Percentiles rank a stretch among this genome's conserved stretches.
Conservation (phyloP, 2,113 vertebrate species). For the Ranitomeya imitator region DNA sequence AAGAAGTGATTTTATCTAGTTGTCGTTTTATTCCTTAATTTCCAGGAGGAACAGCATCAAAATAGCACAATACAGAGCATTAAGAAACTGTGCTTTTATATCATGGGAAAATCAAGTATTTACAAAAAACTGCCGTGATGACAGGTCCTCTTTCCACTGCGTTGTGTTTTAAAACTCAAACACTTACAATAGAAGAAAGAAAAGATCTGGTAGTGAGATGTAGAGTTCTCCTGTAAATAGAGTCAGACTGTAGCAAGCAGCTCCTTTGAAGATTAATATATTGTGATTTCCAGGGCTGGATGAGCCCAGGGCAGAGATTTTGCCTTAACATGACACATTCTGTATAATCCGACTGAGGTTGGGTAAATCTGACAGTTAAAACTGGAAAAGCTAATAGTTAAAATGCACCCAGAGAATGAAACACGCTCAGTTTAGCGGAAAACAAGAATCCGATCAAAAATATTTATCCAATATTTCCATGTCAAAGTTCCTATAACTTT, state of each 20-base stretch:
- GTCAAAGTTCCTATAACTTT: background rate
- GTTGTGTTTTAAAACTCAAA: background rate
- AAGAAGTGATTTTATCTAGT: too few relatives aligned
- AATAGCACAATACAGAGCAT: background rate
- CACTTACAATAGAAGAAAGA: background rate
- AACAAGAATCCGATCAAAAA: constrained; percentile 12
- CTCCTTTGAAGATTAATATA: constrained; percentile 54
- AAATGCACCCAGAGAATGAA: background rate
- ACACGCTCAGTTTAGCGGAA: background rate
- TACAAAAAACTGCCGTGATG: background rate
- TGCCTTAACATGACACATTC: constrained; percentile 42
- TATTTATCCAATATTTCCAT: background rate
- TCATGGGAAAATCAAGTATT: background rate
- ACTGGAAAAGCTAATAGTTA: constrained; percentile 32
- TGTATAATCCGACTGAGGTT: constrained; percentile 38
- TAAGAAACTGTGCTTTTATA: background rate
- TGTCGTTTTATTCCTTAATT: too few relatives aligned
- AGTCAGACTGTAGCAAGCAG: constrained; percentile 28
- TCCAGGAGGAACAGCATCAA: too few relatives aligned
- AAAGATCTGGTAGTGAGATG: constrained; percentile 3
- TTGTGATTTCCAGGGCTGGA: constrained; percentile 42
- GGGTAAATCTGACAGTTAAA: constrained; percentile 41
- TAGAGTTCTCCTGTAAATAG: constrained; percentile 37
- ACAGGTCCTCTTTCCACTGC: background rate
- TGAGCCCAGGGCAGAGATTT: constrained; percentile 48